Percentiles rank a stretch among this genome's conserved stretches.
Conservation (phyloP, 1,140 invertebrate species). For the Pentalonia nigronervosa region DNA sequence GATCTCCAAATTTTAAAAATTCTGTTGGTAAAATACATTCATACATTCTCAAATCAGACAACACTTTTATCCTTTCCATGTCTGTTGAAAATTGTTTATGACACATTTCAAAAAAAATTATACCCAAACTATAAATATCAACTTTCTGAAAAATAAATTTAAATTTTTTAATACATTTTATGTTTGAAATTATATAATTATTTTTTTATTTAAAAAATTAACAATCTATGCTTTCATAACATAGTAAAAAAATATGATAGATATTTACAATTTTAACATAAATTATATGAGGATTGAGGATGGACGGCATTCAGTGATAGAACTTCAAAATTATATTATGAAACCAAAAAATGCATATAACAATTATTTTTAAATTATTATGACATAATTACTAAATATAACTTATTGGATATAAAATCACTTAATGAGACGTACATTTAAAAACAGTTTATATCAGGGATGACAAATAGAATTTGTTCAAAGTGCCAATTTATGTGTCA, state of each 20-base stretch:
- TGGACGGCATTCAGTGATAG: too few relatives aligned
- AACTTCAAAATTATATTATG: neutral
- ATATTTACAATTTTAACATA: too few relatives aligned
- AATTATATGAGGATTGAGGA: too few relatives aligned
- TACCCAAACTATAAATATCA: slow-evolving; percentile 89
- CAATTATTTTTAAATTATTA: neutral
- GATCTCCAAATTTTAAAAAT: slow-evolving; percentile 66
- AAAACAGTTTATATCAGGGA: neutral
- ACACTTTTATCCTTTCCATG: slow-evolving; percentile 87
- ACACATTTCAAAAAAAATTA: slow-evolving; percentile 96
- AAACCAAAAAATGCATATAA: neutral
- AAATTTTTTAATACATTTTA: neutral
- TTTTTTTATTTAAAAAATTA: too few relatives aligned
- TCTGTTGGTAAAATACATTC: slow-evolving; percentile 76
- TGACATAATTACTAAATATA: neutral
- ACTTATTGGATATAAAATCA: neutral
- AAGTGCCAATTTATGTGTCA: too few relatives aligned
- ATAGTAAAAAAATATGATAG: too few relatives aligned
- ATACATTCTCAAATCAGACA: slow-evolving; percentile 73
- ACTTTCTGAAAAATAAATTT: slow-evolving; percentile 76
- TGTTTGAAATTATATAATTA: neutral
- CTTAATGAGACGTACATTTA: neutral
- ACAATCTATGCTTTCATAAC: too few relatives aligned
- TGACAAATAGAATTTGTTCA: too few relatives aligned
- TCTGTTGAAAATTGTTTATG: slow-evolving; percentile 80